Base-by-base conservation (phyloP, 1,140 invertebrate species). In the Goniozus legneri region DNA sequence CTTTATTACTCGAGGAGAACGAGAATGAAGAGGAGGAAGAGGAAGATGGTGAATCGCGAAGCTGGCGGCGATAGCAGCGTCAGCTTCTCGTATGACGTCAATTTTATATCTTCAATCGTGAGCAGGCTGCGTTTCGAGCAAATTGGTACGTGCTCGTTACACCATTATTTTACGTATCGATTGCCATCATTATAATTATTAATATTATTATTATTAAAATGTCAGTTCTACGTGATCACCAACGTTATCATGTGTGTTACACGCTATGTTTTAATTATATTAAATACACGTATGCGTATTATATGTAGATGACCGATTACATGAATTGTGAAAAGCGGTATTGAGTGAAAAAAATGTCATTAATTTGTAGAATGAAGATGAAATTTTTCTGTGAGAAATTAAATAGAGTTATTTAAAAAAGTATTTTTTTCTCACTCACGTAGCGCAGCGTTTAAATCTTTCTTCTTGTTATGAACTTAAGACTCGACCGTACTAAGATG, bases 1-100 rank as follows among this genome's bases (percentile, higher is more conserved):
- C 65, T 21, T 47, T 76, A 43, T 42, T 76, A 48, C 46, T 75
- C 12, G 73, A 76, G 16, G 78, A 77, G 34, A 78, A 77, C 24
- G 81, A 82, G 44, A 78, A 77, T 27, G 81, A 82, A 45, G 81
- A 82, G 34, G 81, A 82, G 14, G 81, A 83, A 21, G 81, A 83
- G 3, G 82, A 83, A 40, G 79, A 80, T 46, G 80, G 79, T 22
- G 81, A 71, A 62, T 73, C 70, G 54, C 73, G 67, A 37, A 78
- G 77, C 56, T 83, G 81, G 82, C 73, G 81, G 45, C 79, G 80
- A 75, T 82, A 78, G 76, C 73, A 74, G 64, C 56, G 52, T 58
- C 51, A 52, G 49, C 54, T 45, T 50, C 31, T 22, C 24, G 57
- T 53, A 47, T 69, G 66, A 67, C 65, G 51, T 43, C 43, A 60